phyloP scores from a whole-genome alignment of 2,888 invertebrate species.

The Cataglyphis albicans region DNA sequence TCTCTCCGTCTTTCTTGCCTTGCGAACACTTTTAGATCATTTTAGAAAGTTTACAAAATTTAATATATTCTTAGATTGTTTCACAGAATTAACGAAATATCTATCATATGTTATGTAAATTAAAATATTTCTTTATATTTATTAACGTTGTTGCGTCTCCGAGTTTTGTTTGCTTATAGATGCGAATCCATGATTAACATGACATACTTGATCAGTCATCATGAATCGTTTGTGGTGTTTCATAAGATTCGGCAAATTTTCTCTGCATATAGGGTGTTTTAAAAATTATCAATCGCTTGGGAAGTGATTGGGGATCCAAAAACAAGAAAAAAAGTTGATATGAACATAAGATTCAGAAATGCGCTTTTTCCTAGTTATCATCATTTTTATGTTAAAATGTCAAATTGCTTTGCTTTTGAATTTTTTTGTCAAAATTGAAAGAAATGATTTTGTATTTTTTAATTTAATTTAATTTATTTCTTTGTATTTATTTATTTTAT shows the following conservation, averaged over 20 bases:
- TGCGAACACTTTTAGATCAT: slow-evolving; percentile 73
- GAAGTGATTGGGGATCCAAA: too few relatives aligned
- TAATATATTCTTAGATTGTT: slow-evolving; percentile 59
- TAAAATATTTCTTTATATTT: slow-evolving; percentile 79
- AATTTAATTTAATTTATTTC: too few relatives aligned
- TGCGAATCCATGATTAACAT: slow-evolving; percentile 57
- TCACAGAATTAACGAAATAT: slow-evolving; percentile 83
- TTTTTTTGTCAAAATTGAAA: too few relatives aligned
- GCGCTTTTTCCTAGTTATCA: too few relatives aligned
- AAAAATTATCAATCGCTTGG: too few relatives aligned
- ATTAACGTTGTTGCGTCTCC: slow-evolving; percentile 71
- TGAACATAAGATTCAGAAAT: too few relatives aligned
- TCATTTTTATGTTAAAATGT: too few relatives aligned
- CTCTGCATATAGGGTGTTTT: neutral
- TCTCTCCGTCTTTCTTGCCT: slow-evolving; percentile 51
- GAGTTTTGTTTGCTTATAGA: slow-evolving; percentile 72
- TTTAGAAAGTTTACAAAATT: slow-evolving; percentile 35
- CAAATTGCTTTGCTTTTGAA: too few relatives aligned
- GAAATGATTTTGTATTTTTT: too few relatives aligned
- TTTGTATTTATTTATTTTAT: too few relatives aligned
- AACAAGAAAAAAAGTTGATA: too few relatives aligned
- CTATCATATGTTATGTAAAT: slow-evolving; percentile 77
- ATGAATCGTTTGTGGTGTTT: slow-evolving; percentile 58
- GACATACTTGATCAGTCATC: slow-evolving; percentile 55
- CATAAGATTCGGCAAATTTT: slow-evolving; percentile 33